phyloP scores from a whole-genome alignment of 2,113 vertebrate species.

The Hydrolagus affinis region DNA sequence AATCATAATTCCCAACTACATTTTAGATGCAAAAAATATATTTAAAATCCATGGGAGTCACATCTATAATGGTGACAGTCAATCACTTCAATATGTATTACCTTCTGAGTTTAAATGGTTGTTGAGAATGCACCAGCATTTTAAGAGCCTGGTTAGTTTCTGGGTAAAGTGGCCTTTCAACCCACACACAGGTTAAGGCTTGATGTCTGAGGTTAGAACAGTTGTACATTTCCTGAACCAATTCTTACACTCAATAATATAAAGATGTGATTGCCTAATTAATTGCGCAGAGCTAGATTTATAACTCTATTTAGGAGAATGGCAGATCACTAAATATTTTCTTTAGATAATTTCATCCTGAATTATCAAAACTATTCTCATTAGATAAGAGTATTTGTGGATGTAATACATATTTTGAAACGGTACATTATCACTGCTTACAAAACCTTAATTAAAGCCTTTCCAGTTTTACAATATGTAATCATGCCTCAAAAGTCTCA shows the following conservation, averaged over 20 bases:
- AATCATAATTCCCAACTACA: no score
- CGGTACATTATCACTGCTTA: background rate
- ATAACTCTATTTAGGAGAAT: background rate
- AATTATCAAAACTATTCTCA: background rate
- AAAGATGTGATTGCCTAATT: background rate
- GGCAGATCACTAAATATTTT: background rate
- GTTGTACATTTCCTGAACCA: background rate
- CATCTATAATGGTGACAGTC: no score
- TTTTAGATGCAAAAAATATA: no score
- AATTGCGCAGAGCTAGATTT: background rate
- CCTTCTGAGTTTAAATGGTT: no score
- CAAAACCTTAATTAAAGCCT: no score
- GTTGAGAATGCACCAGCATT: background rate
- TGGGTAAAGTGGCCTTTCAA: background rate
- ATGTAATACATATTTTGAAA: background rate
- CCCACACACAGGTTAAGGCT: background rate
- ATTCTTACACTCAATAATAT: background rate
- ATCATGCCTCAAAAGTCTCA: no score
- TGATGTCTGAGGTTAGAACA: background rate
- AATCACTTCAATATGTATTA: no score
- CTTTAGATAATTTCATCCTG: background rate
- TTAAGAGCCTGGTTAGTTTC: background rate
- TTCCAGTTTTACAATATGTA: no score
- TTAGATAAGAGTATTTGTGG: background rate
- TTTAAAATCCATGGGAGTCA: no score